These are phyloP conservation scores for Australoheros scitulus DNA, from an alignment of 2,113 vertebrate species.

Conservation along the genomic window DNA sequence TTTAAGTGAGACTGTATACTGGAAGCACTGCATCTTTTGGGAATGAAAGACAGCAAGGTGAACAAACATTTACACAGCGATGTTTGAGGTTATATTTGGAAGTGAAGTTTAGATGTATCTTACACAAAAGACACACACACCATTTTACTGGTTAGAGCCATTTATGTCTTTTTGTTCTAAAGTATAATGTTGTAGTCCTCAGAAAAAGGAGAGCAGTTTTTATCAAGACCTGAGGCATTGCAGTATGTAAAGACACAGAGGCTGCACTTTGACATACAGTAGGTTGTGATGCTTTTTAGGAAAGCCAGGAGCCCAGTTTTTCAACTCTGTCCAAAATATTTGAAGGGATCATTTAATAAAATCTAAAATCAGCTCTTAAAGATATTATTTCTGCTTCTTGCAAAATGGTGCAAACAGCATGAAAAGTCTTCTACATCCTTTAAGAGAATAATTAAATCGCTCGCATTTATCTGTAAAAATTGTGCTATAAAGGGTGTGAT, in stretches of 20 bases:
- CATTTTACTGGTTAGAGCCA: constrained; percentile 40
- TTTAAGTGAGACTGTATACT: constrained; percentile 56
- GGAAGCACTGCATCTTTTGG: constrained; percentile 48
- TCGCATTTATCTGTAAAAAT: background rate
- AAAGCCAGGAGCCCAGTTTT: constrained; percentile 4
- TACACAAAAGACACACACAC: background rate
- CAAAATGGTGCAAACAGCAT: constrained; percentile 5
- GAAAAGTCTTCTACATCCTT: background rate
- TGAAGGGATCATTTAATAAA: background rate
- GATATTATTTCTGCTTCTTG: background rate
- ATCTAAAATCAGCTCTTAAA: background rate
- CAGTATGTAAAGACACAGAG: constrained; percentile 10
- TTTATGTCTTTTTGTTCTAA: constrained; percentile 63
- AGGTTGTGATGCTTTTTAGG: constrained; percentile 20
- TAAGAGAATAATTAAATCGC: background rate
- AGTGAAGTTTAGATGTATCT: constrained; percentile 52
- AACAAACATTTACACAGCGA: constrained; percentile 64
- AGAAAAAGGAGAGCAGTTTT: constrained; percentile 23
- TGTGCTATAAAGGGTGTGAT: background rate
- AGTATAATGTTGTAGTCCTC: constrained; percentile 37
- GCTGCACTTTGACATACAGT: background rate
- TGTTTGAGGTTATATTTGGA: constrained; percentile 75
- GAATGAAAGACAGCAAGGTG: constrained; percentile 63
- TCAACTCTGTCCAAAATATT: background rate
- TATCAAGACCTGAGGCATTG: constrained; percentile 29